These are phyloP conservation scores for Aporophyla nigra DNA, from an alignment of 2,888 invertebrate genomes.

Conservation along the genomic window DNA sequence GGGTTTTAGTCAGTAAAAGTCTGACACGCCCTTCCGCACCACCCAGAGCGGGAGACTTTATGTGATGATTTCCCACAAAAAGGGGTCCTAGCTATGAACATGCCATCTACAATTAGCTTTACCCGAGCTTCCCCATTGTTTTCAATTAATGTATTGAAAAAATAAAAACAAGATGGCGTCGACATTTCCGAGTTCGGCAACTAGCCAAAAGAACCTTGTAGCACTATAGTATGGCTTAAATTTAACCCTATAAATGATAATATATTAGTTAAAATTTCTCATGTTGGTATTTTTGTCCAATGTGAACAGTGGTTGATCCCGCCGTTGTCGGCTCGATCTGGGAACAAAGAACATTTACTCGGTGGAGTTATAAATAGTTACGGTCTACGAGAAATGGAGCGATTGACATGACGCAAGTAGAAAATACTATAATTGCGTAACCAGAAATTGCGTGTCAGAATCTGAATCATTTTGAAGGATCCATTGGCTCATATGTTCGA, in stretches of 20 bases:
- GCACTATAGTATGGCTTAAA: neutral
- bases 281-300: conserved; percentile 79
- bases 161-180: neutral
- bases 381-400: neutral
- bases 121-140: too few relatives aligned
- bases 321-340: conserved; percentile 75
- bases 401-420: neutral
- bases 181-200: neutral
- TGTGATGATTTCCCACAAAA: too few relatives aligned
- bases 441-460: too few relatives aligned
- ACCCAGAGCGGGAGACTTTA: too few relatives aligned
- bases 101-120: too few relatives aligned
- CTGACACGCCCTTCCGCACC: too few relatives aligned
- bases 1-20: too few relatives aligned
- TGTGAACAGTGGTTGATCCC: conserved; percentile 71
- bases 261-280: conserved; percentile 72
- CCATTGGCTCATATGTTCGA: too few relatives aligned
- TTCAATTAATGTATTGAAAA: neutral
- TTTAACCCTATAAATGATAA: neutral
- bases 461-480: too few relatives aligned
- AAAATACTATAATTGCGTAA: too few relatives aligned
- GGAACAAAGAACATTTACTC: conserved; percentile 37
- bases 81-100: too few relatives aligned
- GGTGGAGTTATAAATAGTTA: neutral
- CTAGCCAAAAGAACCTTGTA: neutral